Evolutionary conservation across 2,888 invertebrate genomes (phyloP).

Genomic region (Tinea semifulvella): DNA sequence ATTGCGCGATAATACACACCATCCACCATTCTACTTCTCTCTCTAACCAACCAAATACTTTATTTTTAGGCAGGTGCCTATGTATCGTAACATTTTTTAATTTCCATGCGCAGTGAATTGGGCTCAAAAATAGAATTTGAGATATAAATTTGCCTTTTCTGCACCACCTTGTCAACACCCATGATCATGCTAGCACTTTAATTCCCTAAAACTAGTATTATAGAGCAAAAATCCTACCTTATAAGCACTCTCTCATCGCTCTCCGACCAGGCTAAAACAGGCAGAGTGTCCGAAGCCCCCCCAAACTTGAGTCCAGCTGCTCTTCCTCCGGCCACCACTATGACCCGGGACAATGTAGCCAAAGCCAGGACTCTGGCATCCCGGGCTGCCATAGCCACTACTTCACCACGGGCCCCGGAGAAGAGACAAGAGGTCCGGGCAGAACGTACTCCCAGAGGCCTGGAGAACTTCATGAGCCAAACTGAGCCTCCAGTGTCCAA

Average conservation of each 20-base stretch:
- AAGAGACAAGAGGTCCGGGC: conserved; percentile 94
- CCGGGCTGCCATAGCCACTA: conserved; percentile 51
- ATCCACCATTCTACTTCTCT: too few species aligned
- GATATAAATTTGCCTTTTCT: too few species aligned
- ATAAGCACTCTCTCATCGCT: conserved; percentile 83
- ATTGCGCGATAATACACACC: too few species aligned
- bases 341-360: conserved; percentile 91
- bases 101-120: too few species aligned
- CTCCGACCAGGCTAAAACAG: conserved; percentile 88
- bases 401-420: conserved; percentile 96
- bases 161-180: too few species aligned
- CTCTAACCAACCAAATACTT: too few species aligned
- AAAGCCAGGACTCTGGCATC: conserved; percentile 80
- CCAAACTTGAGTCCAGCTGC: conserved; percentile 69
- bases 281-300: conserved; percentile 80
- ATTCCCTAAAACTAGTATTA: too few species aligned
- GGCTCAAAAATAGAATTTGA: too few species aligned
- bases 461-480: conserved; percentile 89
- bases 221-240: too few species aligned
- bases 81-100: too few species aligned
- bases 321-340: conserved; percentile 52
- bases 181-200: too few species aligned
- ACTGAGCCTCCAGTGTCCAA: conserved; percentile 96
- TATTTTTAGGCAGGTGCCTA: too few species aligned
- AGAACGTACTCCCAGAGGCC: conserved; percentile 86